Conservation (phyloP, 2,113 vertebrate species). For the Archilochus colubris region DNA sequence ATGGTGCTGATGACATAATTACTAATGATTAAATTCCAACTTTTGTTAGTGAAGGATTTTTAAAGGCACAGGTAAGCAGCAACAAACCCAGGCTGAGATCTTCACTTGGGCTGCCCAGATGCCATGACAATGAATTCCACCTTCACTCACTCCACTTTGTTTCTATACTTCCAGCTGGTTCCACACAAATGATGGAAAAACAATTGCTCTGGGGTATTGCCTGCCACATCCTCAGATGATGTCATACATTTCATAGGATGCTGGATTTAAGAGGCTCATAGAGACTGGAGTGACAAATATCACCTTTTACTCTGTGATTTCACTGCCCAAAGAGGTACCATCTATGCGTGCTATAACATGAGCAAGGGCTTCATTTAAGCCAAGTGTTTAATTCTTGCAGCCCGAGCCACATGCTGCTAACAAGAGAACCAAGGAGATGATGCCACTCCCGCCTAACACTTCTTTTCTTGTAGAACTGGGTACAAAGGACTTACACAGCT, state of each 20-base stretch:
- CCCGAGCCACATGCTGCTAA: background rate
- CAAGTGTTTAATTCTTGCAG: background rate
- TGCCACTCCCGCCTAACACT: background rate
- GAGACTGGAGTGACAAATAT: background rate
- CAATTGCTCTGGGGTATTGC: background rate
- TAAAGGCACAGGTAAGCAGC: conserved; percentile 38
- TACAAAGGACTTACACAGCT: background rate
- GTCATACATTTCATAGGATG: background rate
- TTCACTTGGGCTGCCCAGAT: background rate
- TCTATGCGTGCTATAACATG: background rate
- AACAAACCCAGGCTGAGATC: background rate
- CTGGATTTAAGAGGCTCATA: background rate
- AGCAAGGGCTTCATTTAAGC: background rate
- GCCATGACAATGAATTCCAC: background rate
- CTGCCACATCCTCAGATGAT: background rate
- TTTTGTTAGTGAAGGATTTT: conserved; percentile 56
- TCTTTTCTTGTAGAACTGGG: background rate
- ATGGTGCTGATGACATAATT: conserved; percentile 67
- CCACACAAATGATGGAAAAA: background rate
- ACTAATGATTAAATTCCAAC: conserved; percentile 51
- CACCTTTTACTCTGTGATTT: background rate
- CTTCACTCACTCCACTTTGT: background rate
- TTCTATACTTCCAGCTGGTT: background rate
- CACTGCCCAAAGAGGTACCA: background rate
- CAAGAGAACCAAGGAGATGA: background rate